Evolutionary conservation across 2,113 vertebrate species (phyloP).

Genomic region (Lepus americanus): DNA sequence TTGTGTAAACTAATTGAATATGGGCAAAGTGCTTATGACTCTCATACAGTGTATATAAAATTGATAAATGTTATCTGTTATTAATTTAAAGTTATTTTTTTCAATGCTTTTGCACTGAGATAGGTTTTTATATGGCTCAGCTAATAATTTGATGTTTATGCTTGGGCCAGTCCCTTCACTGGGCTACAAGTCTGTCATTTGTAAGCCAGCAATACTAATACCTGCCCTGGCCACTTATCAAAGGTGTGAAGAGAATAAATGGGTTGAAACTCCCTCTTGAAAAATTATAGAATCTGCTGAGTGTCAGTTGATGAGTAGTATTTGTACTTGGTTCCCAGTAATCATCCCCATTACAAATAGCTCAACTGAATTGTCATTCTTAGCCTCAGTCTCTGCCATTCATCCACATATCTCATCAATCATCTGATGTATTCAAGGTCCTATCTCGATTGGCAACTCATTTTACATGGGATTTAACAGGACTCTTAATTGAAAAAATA

Average conservation of each 20-base stretch:
- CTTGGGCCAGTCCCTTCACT: conserved; percentile 5
- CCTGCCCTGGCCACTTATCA: neutral
- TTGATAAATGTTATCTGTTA: neutral
- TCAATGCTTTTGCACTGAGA: neutral
- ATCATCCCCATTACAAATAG: conserved; percentile 35
- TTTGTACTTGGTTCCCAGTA: conserved; percentile 22
- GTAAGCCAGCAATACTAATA: conserved; percentile 32
- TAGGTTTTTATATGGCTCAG: neutral
- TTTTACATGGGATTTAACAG: conserved; percentile 56
- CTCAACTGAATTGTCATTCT: conserved; percentile 23
- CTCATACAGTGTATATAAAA: neutral
- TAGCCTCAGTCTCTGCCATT: conserved; percentile 45
- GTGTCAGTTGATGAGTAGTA: conserved; percentile 35
- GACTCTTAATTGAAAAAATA: conserved; percentile 67
- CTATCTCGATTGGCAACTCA: conserved; percentile 60
- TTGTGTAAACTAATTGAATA: conserved; percentile 3
- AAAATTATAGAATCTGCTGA: conserved; percentile 50
- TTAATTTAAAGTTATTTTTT: conserved; percentile 18
- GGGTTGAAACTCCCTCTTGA: conserved; percentile 31
- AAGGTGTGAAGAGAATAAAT: conserved; percentile 7
- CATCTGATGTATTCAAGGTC: neutral
- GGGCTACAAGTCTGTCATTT: conserved; percentile 23
- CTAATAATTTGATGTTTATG: neutral
- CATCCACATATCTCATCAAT: neutral
- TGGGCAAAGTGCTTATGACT: neutral